phyloP scores from a whole-genome alignment of 2,888 invertebrate species.

The Zaprionus bogoriensis region DNA sequence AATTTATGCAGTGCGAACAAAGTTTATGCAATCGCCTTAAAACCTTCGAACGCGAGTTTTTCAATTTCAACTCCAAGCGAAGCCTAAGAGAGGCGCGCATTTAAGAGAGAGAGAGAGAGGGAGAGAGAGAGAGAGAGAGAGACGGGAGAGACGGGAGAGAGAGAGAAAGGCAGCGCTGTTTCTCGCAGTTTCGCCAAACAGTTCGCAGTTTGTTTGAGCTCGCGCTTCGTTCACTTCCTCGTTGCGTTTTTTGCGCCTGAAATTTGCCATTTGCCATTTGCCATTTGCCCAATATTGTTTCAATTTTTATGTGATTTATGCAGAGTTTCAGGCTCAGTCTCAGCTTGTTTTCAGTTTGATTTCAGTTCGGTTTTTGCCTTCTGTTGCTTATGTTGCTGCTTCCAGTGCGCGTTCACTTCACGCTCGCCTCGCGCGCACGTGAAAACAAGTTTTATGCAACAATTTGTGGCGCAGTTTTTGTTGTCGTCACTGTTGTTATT shows the following conservation, averaged over 20 bases:
- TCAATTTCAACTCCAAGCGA: constrained; percentile 11
- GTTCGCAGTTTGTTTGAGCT: neutral
- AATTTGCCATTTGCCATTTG: neutral
- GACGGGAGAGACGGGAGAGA: too few species aligned
- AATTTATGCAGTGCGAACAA: constrained; percentile 30
- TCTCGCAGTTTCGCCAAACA: neutral
- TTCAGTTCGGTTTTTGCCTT: too few species aligned
- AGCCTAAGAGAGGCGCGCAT: constrained; percentile 33
- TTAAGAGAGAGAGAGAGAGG: neutral
- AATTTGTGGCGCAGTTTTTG: constrained; percentile 34
- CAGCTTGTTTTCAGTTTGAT: too few species aligned
- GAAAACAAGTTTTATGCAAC: constrained; percentile 73
- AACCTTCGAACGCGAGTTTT: constrained; percentile 33
- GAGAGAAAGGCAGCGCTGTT: neutral
- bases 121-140: too few species aligned
- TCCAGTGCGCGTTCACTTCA: constrained; percentile 32
- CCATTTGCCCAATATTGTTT: neutral
- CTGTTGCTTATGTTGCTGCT: neutral
- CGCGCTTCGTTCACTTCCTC: too few species aligned
- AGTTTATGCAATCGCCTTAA: constrained; percentile 31
- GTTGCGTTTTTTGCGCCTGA: neutral
- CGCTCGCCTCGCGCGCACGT: constrained; percentile 45
- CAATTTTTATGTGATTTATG: too few species aligned
- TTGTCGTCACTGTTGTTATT: neutral
- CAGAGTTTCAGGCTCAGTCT: too few species aligned